phyloP scores from a whole-genome alignment of 2,797 vertebrate species.

The Sebastes minor region DNA sequence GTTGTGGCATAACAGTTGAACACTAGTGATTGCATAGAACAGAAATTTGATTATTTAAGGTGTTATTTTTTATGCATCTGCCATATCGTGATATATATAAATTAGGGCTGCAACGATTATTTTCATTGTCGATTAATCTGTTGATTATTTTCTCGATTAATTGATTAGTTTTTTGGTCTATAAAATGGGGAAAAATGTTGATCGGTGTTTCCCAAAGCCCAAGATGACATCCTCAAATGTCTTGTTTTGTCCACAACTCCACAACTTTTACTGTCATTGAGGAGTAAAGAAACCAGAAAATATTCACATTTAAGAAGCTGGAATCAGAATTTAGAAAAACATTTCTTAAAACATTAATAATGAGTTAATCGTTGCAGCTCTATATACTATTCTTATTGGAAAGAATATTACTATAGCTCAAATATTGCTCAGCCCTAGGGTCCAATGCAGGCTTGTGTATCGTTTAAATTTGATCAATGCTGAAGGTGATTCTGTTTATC shows the following conservation, averaged over 20 bases:
- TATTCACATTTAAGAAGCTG: too few species aligned
- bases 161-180: fast-evolving
- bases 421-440: neutral
- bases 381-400: neutral
- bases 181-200: too few species aligned
- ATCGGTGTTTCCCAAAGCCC: too few species aligned
- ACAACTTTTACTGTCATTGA: too few species aligned
- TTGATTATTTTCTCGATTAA: too few species aligned
- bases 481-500: neutral
- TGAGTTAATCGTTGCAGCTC: too few species aligned
- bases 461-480: neutral
- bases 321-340: too few species aligned
- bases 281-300: too few species aligned
- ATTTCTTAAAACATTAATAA: too few species aligned
- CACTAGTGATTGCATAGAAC: neutral
- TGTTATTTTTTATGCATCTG: neutral
- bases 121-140: too few species aligned
- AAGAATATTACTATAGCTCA: neutral
- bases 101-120: too few species aligned
- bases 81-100: neutral
- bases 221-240: too few species aligned
- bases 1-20: neutral
- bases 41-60: neutral
- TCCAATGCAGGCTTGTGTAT: neutral
- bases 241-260: fast-evolving